phyloP scores from a whole-genome alignment of 1,140 invertebrate species.

The Radopholus similis region DNA sequence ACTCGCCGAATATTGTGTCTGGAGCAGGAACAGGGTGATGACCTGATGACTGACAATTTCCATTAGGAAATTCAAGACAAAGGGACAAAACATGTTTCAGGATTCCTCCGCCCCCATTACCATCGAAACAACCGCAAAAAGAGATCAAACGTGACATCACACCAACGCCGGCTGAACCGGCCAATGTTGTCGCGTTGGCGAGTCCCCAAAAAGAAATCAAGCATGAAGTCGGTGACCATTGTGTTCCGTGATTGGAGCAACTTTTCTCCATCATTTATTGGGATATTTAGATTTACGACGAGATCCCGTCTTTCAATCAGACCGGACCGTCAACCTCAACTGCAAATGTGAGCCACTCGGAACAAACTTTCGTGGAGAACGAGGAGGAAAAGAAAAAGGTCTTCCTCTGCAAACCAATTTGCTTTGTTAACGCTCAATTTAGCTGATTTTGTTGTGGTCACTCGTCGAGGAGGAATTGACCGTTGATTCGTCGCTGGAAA shows the following conservation, averaged over 20 bases:
- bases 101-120: slow-evolving; percentile 6
- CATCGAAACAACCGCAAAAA: background rate
- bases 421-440: background rate
- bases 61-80: too few relatives aligned
- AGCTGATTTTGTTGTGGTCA: slow-evolving; percentile 11
- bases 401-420: background rate
- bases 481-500: background rate
- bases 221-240: background rate
- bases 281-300: slow-evolving; percentile 5
- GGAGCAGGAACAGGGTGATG: too few relatives aligned
- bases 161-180: background rate
- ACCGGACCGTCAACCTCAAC: background rate
- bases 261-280: background rate
- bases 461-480: slow-evolving; percentile 11
- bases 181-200: too few relatives aligned
- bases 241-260: background rate
- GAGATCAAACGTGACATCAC: background rate
- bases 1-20: too few relatives aligned
- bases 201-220: background rate
- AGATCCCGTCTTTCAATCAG: slow-evolving; percentile 1
- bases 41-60: too few relatives aligned
- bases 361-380: background rate
- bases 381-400: slow-evolving; percentile 15
- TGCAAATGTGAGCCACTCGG: background rate
- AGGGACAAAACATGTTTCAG: too few relatives aligned